Percentiles rank a stretch among this genome's conserved stretches.
These are phyloP conservation scores for Limenitis camilla DNA, from an alignment of 2,888 invertebrate species.

Conservation along the genomic window DNA sequence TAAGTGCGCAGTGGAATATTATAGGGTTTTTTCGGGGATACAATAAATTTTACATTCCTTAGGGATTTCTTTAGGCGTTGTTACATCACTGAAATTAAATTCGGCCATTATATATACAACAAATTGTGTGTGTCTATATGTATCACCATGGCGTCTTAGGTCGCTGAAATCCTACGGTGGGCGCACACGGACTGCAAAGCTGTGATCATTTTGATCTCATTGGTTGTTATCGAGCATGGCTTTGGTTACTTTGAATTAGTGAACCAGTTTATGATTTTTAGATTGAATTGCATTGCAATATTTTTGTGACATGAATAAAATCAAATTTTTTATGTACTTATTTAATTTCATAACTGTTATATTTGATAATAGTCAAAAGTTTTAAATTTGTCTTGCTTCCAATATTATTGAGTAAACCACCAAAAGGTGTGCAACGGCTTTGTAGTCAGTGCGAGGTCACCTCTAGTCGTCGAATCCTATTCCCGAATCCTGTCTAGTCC, in stretches of 20 bases:
- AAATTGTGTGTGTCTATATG: constrained; percentile 35
- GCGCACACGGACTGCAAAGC: not conserved
- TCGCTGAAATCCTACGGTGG: constrained; percentile 40
- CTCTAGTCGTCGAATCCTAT: constrained; percentile 42
- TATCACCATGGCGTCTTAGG: constrained; percentile 35
- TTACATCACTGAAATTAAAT: constrained; percentile 25
- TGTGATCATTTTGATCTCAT: too few relatives aligned
- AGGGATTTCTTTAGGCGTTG: constrained; percentile 45
- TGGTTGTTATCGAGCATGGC: too few relatives aligned
- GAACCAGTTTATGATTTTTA: too few relatives aligned
- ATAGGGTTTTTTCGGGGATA: constrained; percentile 55
- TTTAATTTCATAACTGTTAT: too few relatives aligned
- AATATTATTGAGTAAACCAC: too few relatives aligned
- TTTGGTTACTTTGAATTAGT: too few relatives aligned
- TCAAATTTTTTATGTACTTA: too few relatives aligned
- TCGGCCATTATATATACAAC: constrained; percentile 26
- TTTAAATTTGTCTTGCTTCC: too few relatives aligned
- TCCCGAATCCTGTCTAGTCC: constrained; percentile 67
- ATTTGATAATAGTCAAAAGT: too few relatives aligned
- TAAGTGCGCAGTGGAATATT: constrained; percentile 44
- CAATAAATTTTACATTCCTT: constrained; percentile 64
- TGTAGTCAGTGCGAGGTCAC: not conserved
- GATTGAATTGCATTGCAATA: too few relatives aligned
- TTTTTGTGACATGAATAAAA: too few relatives aligned
- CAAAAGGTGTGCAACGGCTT: not conserved